Percentiles rank a stretch among this genome's conserved stretches.
These are phyloP conservation scores for Amorpha juglandis DNA, from an alignment of 2,888 invertebrate genomes.

Conservation along the genomic window DNA sequence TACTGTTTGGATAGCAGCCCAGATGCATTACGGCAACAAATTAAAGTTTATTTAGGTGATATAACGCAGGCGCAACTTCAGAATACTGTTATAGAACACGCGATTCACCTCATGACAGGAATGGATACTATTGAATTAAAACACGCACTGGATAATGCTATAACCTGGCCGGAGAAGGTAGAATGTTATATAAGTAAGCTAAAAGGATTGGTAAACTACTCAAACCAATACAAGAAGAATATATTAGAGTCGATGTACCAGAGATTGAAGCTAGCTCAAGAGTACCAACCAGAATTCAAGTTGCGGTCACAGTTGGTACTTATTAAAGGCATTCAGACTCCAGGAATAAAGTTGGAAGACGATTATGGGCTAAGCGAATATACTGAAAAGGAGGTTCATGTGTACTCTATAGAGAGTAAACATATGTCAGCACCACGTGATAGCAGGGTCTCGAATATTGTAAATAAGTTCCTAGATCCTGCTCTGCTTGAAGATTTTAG, in stretches of 20 bases:
- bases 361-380: slow-evolving; percentile 27
- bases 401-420: slow-evolving; percentile 21
- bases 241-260: slow-evolving; percentile 30
- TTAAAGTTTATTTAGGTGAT: slow-evolving; percentile 34
- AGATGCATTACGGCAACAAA: slow-evolving; percentile 32
- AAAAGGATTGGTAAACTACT: neutral
- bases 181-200: slow-evolving; percentile 14
- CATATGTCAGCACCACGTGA: slow-evolving; percentile 14
- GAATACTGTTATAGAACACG: slow-evolving; percentile 31
- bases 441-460: slow-evolving; percentile 25
- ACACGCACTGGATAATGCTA: slow-evolving; percentile 1
- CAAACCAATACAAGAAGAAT: slow-evolving; percentile 21
- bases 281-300: slow-evolving; percentile 32
- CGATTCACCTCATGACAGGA: slow-evolving; percentile 33
- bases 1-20: slow-evolving; percentile 39
- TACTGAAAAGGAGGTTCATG: slow-evolving; percentile 10
- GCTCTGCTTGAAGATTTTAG: slow-evolving; percentile 24
- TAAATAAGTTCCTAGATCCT: slow-evolving; percentile 24
- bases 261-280: slow-evolving; percentile 31
- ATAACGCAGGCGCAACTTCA: slow-evolving; percentile 31
- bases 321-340: slow-evolving; percentile 16
- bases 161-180: slow-evolving; percentile 24
- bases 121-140: slow-evolving; percentile 4
- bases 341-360: neutral
- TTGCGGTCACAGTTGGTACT: slow-evolving; percentile 34